Evolutionary conservation across 2,113 vertebrate genomes (phyloP).

Genomic region (Pachycephala philippinensis): DNA sequence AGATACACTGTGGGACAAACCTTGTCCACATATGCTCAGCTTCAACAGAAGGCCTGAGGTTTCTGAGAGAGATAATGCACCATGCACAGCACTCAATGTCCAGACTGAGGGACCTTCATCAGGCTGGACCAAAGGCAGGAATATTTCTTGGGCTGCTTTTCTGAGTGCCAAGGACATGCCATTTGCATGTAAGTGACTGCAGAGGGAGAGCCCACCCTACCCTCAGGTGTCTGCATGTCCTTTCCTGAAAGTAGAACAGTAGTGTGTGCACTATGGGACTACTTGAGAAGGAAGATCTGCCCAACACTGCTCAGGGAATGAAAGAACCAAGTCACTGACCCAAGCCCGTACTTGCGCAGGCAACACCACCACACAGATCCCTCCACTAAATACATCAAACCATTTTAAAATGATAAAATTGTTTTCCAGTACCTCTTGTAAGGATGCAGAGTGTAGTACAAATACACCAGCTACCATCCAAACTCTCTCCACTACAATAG

Average conservation of each 20-base stretch:
- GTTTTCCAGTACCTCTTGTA: not conserved
- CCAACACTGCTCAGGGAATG: not conserved
- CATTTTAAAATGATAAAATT: not conserved
- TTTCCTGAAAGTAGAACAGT: not conserved
- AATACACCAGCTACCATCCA: not conserved
- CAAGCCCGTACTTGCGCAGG: not conserved
- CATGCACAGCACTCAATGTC: not conserved
- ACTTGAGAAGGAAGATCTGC: not conserved
- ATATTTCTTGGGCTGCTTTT: not conserved
- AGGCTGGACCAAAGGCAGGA: not conserved
- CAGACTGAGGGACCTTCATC: not conserved
- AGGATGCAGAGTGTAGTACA: not conserved
- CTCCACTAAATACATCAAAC: not conserved
- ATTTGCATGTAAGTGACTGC: not conserved
- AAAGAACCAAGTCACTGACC: not conserved
- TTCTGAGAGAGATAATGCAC: not conserved
- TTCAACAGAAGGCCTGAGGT: not conserved
- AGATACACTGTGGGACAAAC: not conserved
- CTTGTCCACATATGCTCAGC: not conserved
- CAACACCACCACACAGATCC: not conserved
- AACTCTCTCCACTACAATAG: not conserved
- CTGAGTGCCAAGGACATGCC: not conserved
- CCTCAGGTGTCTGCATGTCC: not conserved
- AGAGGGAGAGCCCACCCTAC: not conserved
- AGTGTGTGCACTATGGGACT: not conserved